Conservation (phyloP, 2,888 invertebrate genomes). For the Adela reaumurella region DNA sequence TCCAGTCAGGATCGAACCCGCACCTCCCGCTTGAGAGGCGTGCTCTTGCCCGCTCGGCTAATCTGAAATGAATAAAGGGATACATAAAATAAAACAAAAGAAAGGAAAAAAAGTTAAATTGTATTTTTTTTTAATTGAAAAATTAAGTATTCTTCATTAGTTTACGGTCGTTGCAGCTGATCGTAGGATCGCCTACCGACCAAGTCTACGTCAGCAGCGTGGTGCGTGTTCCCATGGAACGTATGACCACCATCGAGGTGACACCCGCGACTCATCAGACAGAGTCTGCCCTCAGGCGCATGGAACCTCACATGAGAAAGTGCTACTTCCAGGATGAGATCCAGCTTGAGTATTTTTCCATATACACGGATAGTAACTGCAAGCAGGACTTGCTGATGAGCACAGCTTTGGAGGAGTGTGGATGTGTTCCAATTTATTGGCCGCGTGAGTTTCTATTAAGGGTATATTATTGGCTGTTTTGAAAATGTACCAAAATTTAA, state of each 20-base stretch:
- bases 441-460: slow-evolving; percentile 27
- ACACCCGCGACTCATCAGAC: slow-evolving; percentile 42
- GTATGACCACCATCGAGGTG: slow-evolving; percentile 43
- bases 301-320: slow-evolving; percentile 31
- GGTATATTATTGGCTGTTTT: too few species aligned
- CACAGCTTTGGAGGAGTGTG: slow-evolving; percentile 37
- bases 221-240: slow-evolving; percentile 40
- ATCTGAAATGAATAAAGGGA: too few species aligned
- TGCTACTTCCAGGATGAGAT: slow-evolving; percentile 46
- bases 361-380: slow-evolving; percentile 54
- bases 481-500: too few species aligned
- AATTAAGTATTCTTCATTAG: too few species aligned
- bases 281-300: slow-evolving; percentile 24
- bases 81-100: too few species aligned
- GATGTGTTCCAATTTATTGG: slow-evolving; percentile 44
- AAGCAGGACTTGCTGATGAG: slow-evolving; percentile 47
- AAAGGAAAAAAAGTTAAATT: too few species aligned
- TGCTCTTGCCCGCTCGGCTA: too few species aligned
- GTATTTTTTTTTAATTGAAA: background rate
- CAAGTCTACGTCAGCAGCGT: slow-evolving; percentile 42
- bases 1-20: too few species aligned
- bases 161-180: slow-evolving; percentile 31
- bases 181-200: slow-evolving; percentile 41
- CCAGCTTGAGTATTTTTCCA: slow-evolving; percentile 31
- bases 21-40: too few species aligned